These are phyloP conservation scores for Drosophila lutescens DNA, from an alignment of 2,888 invertebrate genomes.

Conservation along the genomic window DNA sequence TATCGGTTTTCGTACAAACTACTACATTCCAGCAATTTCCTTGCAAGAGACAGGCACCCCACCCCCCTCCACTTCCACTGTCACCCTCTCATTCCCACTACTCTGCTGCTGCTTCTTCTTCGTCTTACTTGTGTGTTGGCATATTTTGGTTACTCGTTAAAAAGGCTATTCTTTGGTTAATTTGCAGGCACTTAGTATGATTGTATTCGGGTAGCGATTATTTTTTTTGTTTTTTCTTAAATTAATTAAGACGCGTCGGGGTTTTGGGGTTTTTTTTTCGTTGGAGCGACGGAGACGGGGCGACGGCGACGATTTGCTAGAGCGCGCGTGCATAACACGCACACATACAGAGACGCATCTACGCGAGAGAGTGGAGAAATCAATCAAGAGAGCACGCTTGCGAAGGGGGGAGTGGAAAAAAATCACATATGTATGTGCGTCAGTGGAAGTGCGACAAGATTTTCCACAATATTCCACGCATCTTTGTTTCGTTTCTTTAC, in stretches of 20 bases:
- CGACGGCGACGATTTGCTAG: slow-evolving; percentile 55
- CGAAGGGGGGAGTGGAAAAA: slow-evolving; percentile 57
- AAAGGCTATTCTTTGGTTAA: slow-evolving; percentile 32
- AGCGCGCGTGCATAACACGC: slow-evolving; percentile 74
- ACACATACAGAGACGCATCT: slow-evolving; percentile 48
- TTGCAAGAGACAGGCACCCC: slow-evolving; percentile 18
- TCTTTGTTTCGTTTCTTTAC: slow-evolving; percentile 43
- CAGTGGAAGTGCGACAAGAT: slow-evolving; percentile 55
- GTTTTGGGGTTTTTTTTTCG: slow-evolving; percentile 56
- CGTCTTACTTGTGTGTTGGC: slow-evolving; percentile 48
- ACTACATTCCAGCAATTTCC: slow-evolving; percentile 65
- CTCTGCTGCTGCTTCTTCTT: slow-evolving; percentile 26
- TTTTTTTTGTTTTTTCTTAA: slow-evolving; percentile 42
- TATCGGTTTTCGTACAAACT: slow-evolving; percentile 39
- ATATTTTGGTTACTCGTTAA: slow-evolving; percentile 44
- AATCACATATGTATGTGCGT: slow-evolving; percentile 49
- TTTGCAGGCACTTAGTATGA: slow-evolving; percentile 42
- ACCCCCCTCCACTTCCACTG: slow-evolving; percentile 5
- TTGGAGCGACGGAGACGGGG: slow-evolving; percentile 53
- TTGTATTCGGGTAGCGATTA: slow-evolving; percentile 34
- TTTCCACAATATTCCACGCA: slow-evolving; percentile 60
- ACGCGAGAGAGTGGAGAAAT: slow-evolving; percentile 69
- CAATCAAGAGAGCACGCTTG: slow-evolving; percentile 66
- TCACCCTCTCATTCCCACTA: slow-evolving; percentile 29
- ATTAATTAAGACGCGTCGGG: slow-evolving; percentile 70